Percentiles rank a stretch among this genome's conserved stretches.
phyloP scores from a whole-genome alignment of 1,140 invertebrate genomes.

The Holcopasites calliopsidis region DNA sequence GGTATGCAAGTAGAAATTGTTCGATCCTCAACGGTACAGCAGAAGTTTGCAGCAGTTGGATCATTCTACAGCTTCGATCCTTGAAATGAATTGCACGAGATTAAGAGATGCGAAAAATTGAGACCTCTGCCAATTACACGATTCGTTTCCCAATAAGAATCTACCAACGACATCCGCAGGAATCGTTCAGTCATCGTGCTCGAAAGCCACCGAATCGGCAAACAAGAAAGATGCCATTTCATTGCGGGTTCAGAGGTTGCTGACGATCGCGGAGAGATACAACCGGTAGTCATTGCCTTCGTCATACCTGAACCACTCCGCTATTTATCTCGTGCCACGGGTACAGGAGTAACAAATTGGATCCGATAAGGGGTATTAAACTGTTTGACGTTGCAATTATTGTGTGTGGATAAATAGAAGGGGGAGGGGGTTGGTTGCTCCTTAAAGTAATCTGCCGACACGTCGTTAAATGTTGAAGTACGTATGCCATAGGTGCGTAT shows the following conservation, averaged over 20 bases:
- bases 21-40: too few relatives aligned
- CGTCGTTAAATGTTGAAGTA: background rate
- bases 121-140: background rate
- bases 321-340: conserved; percentile 44
- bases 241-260: conserved; percentile 47
- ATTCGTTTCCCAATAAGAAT: background rate
- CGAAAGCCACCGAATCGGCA: conserved; percentile 48
- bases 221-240: conserved; percentile 46
- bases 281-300: conserved; percentile 65
- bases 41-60: too few relatives aligned
- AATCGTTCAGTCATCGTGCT: conserved; percentile 48
- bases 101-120: too few relatives aligned
- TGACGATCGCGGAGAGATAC: conserved; percentile 52
- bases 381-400: background rate
- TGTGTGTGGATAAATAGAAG: background rate
- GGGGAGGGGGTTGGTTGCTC: too few relatives aligned
- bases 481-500: background rate
- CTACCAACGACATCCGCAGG: conserved; percentile 16
- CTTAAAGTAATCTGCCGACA: background rate
- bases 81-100: too few relatives aligned
- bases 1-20: too few relatives aligned
- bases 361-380: conserved; percentile 32
- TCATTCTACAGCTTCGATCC: too few relatives aligned
- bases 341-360: conserved; percentile 24
- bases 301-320: conserved; percentile 51